Percentiles rank a stretch among this genome's conserved stretches.
Conservation (phyloP, 1,140 invertebrate genomes). For the Hyles vespertilio region DNA sequence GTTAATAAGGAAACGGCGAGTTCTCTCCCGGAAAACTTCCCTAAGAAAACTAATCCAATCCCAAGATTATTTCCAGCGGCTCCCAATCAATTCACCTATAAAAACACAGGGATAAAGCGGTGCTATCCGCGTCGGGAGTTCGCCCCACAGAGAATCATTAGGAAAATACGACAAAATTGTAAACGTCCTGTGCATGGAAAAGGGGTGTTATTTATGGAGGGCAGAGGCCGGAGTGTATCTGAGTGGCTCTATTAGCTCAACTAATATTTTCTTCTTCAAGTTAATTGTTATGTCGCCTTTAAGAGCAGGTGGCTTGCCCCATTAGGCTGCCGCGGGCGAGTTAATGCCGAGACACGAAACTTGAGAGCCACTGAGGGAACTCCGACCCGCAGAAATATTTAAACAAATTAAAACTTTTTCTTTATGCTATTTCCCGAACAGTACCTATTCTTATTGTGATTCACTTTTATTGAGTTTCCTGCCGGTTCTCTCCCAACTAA, state of each 20-base stretch:
- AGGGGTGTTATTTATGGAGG: conserved; percentile 70
- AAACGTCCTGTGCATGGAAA: conserved; percentile 43
- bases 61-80: conserved; percentile 52
- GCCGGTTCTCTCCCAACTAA: conserved; percentile 32
- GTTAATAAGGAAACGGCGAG: conserved; percentile 39
- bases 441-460: conserved; percentile 52
- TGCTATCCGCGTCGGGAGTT: conserved; percentile 43
- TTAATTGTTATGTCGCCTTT: conserved; percentile 72
- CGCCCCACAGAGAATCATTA: conserved; percentile 64
- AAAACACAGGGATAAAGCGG: conserved; percentile 60
- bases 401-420: conserved; percentile 74
- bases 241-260: conserved; percentile 67
- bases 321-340: conserved; percentile 56
- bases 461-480: conserved; percentile 61
- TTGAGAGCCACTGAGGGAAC: conserved; percentile 46
- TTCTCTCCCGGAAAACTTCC: conserved; percentile 30
- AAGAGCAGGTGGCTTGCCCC: conserved; percentile 66
- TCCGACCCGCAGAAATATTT: conserved; percentile 63
- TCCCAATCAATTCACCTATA: conserved; percentile 66
- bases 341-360: conserved; percentile 56
- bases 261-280: conserved; percentile 71
- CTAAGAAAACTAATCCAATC: conserved; percentile 56
- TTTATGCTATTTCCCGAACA: conserved; percentile 57
- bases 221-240: conserved; percentile 61
- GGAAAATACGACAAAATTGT: conserved; percentile 70